Evolutionary conservation across 2,113 vertebrate species (phyloP).

Genomic region (Pomatorhinus ruficollis): DNA sequence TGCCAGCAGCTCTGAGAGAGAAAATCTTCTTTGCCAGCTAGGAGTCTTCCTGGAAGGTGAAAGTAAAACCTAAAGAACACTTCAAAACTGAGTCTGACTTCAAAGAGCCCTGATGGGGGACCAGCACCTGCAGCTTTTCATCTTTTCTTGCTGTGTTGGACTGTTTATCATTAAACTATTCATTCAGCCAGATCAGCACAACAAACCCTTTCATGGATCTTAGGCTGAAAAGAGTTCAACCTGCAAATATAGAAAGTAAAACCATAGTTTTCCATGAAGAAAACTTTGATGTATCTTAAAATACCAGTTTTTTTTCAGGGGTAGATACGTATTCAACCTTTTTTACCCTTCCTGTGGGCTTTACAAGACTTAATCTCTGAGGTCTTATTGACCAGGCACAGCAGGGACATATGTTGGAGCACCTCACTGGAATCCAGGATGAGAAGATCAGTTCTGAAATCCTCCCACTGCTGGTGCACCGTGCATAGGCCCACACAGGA

Average conservation of each 20-base stretch:
- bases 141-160: neutral
- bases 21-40: neutral
- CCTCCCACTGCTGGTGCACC: neutral
- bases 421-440: neutral
- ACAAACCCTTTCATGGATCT: neutral
- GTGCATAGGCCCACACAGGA: neutral
- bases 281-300: constrained; percentile 1
- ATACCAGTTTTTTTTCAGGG: neutral
- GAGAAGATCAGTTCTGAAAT: neutral
- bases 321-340: neutral
- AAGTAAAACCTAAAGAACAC: neutral
- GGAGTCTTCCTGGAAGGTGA: neutral
- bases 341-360: neutral
- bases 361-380: neutral
- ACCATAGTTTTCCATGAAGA: neutral
- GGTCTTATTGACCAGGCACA: neutral
- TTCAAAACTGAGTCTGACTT: neutral
- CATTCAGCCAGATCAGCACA: neutral
- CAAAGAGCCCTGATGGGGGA: neutral
- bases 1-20: neutral
- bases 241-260: neutral
- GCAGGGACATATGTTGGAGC: neutral
- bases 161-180: neutral
- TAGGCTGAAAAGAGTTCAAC: neutral
- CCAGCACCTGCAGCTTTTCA: neutral